phyloP scores from a whole-genome alignment of 1,140 invertebrate species.

The Chionoecetes opilio region DNA sequence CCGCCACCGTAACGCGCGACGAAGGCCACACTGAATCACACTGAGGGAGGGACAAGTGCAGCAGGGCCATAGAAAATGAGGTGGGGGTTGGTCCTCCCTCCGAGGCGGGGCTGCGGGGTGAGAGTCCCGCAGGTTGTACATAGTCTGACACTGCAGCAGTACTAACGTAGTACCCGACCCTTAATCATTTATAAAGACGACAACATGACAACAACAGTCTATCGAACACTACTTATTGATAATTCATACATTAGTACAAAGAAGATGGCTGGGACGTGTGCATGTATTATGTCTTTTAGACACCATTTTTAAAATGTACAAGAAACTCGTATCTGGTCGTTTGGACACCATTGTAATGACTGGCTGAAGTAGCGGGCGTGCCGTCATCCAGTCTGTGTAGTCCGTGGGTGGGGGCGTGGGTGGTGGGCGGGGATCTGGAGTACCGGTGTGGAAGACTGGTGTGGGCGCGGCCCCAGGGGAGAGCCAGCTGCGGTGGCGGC shows the following conservation, averaged over 20 bases:
- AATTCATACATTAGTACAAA: constrained; percentile 79
- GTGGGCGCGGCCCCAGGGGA: constrained; percentile 69
- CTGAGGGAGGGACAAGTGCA: constrained; percentile 45
- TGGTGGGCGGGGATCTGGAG: constrained; percentile 40
- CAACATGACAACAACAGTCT: constrained; percentile 79
- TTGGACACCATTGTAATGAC: constrained; percentile 71
- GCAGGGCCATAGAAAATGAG: constrained; percentile 72
- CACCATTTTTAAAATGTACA: constrained; percentile 77
- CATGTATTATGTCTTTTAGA: constrained; percentile 78
- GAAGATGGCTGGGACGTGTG: constrained; percentile 78
- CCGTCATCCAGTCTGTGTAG: constrained; percentile 36
- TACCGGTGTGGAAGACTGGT: constrained; percentile 73
- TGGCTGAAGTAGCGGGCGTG: constrained; percentile 57
- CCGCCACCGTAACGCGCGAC: constrained; percentile 49
- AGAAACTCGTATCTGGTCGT: constrained; percentile 75
- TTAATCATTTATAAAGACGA: constrained; percentile 79
- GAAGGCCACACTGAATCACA: constrained; percentile 65
- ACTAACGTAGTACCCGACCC: constrained; percentile 75
- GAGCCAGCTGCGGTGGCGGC: constrained; percentile 62
- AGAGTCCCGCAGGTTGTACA: constrained; percentile 72
- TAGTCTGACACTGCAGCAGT: constrained; percentile 71
- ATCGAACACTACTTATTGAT: constrained; percentile 78
- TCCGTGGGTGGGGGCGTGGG: constrained; percentile 42
- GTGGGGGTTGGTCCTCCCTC: constrained; percentile 60
- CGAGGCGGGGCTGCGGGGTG: constrained; percentile 56